These are phyloP conservation scores for Montipora sp. DNA, from an alignment of 64 coral and sea anemone genomes.

Conservation along the genomic window DNA sequence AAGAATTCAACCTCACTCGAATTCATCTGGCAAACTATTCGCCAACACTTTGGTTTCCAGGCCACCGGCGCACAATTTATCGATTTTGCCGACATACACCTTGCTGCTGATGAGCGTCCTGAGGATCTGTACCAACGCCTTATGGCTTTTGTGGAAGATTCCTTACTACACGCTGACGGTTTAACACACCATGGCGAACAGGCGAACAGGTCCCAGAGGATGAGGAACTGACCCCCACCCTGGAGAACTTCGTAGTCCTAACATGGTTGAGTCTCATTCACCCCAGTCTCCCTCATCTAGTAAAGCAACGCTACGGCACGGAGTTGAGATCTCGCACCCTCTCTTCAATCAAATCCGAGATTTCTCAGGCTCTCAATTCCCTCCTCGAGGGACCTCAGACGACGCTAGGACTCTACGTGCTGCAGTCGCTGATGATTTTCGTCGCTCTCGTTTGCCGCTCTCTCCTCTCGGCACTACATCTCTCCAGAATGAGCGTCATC, in stretches of 20 bases:
- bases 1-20: conserved; percentile 2
- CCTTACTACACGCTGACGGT: conserved; percentile 4
- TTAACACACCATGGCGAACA: conserved; percentile 24
- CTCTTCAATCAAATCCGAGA: conserved; percentile 43
- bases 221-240: conserved; percentile 20
- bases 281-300: not conserved
- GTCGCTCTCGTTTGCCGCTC: not conserved
- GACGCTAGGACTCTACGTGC: not conserved
- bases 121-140: conserved; percentile 45
- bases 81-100: conserved; percentile 55
- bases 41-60: conserved; percentile 62
- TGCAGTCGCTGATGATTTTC: conserved; percentile 3
- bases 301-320: conserved; percentile 59
- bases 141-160: conserved; percentile 53
- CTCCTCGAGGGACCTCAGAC: conserved; percentile 47
- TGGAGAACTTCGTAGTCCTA: not conserved
- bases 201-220: not conserved
- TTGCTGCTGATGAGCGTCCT: conserved; percentile 39
- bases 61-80: conserved; percentile 53
- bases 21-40: conserved; percentile 30
- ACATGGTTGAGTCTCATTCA: not conserved
- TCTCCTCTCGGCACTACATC: too few relatives aligned
- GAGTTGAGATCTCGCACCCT: conserved; percentile 56
- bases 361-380: not conserved
- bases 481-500: too few relatives aligned